Evolutionary conservation across 2,888 invertebrate genomes (phyloP), one percentile per base, ranked within the genome.

Genomic region (Drosophila nr. fundita): DNA sequence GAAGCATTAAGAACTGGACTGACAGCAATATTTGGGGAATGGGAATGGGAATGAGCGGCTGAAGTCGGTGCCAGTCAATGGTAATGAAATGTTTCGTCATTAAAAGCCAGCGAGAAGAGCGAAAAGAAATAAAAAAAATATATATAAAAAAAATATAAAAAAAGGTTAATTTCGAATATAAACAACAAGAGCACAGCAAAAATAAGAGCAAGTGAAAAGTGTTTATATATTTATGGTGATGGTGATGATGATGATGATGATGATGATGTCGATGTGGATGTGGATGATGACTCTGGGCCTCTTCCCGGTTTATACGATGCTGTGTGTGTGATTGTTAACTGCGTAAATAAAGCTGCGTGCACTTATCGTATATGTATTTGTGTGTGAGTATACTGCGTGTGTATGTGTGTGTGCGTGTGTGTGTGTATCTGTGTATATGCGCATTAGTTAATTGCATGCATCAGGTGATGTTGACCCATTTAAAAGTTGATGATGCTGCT

Each of bases 401-500:
- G 54, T 34, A 40, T 49, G 30, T 49, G n/a, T 53, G 60, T 36
- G 30, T 30, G 8, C 18, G 59, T 54, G 42, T 68, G 11, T 61
- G 27, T 49, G 27, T 49, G 24, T 30, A 15, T 27, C 13, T 38
- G 53, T 67, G 40, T 68, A 29, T 59, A 32, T 59, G 54, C 34
- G 63, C 54, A 64, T 73, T 76, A 74, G 71, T 78, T 73, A 78
- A 76, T 73, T 75, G 65, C 82, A 80, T 83, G 84, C 82, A 82
- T 83, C 79, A 83, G 80, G 82, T 87, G 90, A 90, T 82, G 78
- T 57, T 90, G 91, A 89, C 89, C 91, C 83, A 91, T 84, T 89
- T 89, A 85, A 84, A 66, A 63, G 80, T 81, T 79, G 80, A 84
- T 81, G 82, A 69, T 73, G 80, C 73, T 78, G 45, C 64, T 40